phyloP scores from a whole-genome alignment of 2,797 vertebrate genomes.

The Thripadectes ignobilis region DNA sequence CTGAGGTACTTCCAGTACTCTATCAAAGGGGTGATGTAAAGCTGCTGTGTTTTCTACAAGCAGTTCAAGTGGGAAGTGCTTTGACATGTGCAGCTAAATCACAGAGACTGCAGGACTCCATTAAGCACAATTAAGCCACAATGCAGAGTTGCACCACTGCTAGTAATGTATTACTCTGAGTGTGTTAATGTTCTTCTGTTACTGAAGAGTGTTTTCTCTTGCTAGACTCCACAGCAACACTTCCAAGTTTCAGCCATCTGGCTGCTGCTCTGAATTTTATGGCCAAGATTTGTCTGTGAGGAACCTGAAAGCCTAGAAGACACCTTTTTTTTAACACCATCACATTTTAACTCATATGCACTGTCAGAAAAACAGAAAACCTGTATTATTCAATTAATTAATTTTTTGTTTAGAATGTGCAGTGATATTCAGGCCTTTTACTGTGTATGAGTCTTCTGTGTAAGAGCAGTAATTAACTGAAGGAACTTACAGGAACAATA shows the following conservation, averaged over 20 bases:
- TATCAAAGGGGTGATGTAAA: neutral
- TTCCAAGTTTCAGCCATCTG: constrained; percentile 15
- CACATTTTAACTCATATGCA: neutral
- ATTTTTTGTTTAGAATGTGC: neutral
- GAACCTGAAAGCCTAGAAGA: neutral
- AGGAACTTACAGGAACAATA: neutral
- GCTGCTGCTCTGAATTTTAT: constrained; percentile 21
- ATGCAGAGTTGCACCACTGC: neutral
- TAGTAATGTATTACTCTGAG: neutral
- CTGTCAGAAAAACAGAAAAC: neutral
- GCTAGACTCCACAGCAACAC: constrained; percentile 6
- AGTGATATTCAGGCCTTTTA: neutral
- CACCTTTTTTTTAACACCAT: neutral
- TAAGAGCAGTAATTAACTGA: neutral
- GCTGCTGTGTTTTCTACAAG: neutral
- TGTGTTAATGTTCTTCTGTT: neutral
- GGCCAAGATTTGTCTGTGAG: neutral
- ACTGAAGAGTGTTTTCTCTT: neutral
- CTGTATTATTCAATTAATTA: neutral
- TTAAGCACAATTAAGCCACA: neutral
- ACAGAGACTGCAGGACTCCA: neutral
- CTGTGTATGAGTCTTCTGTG: neutral
- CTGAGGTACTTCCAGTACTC: neutral
- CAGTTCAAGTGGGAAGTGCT: neutral
- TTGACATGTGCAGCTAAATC: neutral